Evolutionary conservation across 2,797 vertebrate species (phyloP), one percentile per base, ranked within the genome.

Genomic region (Chelonia mydas): DNA sequence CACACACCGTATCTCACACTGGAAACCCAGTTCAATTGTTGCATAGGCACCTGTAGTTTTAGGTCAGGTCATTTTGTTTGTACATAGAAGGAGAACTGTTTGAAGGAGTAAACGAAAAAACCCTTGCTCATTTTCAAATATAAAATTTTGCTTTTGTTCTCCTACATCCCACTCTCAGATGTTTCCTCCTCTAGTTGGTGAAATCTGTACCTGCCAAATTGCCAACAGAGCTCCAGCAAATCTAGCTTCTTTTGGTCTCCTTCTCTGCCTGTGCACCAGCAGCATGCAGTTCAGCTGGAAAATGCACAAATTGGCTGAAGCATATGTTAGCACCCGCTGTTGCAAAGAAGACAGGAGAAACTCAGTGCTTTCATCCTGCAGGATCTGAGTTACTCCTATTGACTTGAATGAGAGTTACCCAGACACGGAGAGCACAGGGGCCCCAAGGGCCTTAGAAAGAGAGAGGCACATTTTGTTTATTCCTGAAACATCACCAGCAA

Each of bases 401-500:
- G 81, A 90, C 65, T 5, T 33, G 31, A 61, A 61, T 6, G 6
- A 33, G 59, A 8, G 15, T 33, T 55, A 33, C 28, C 31, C 6
- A 86, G 72, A 83, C 2, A 50, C 41, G 72, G 91, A 90, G 47
- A 83, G 21, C 85, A 57, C 41, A 0, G 0, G 85, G 87, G 55
- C 11, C 23, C 23, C 27, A 61, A 45, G n/a, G 89, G 90, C 80
- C 87, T 47, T 77, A 65, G 87, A 77, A 87, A 23, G 78, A 41
- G 72, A 92, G 90, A 72, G 2, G 28, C 31, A 41, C 37, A 12
- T 25, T 84, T 86, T 93, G 87, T 33, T 94, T 91, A 78, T 91
- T 95, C 72, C 86, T 6, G 10, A 94, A 89, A 94, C 93, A 95
- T 94, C 95, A 86, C 54, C 51, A 41, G 54, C 87, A 94, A 94